phyloP scores from a whole-genome alignment of 1,140 invertebrate genomes.

The Cheumatopsyche charites region DNA sequence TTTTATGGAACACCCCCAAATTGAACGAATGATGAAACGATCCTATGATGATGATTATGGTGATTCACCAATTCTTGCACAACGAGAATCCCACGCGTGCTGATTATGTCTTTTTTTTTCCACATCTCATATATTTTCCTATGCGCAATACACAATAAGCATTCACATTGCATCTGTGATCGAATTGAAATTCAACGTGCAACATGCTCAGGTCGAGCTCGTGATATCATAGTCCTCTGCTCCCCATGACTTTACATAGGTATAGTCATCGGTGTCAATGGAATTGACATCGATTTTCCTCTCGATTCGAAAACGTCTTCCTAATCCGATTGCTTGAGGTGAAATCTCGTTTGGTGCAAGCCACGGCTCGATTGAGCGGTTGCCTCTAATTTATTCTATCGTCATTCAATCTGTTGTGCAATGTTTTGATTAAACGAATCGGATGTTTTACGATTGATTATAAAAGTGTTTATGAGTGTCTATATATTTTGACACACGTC shows the following conservation, averaged over 20 bases:
- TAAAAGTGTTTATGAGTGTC: too few species aligned
- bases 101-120: not conserved
- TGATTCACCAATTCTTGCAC: slow-evolving; percentile 10
- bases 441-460: too few species aligned
- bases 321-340: too few species aligned
- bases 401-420: too few species aligned
- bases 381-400: too few species aligned
- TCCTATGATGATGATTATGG: not conserved
- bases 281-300: slow-evolving; percentile 1
- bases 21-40: not conserved
- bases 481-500: too few species aligned
- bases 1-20: not conserved
- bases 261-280: slow-evolving; percentile 15
- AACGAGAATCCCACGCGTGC: slow-evolving; percentile 7
- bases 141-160: not conserved
- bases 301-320: not conserved
- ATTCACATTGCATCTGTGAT: not conserved
- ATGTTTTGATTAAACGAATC: too few species aligned
- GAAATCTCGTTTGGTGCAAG: too few species aligned
- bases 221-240: slow-evolving; percentile 11
- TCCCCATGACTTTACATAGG: not conserved
- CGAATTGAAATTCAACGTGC: slow-evolving; percentile 16
- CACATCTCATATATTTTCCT: too few species aligned
- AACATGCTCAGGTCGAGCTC: not conserved
- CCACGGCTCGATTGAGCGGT: too few species aligned